Base-by-base conservation (phyloP, 2,888 invertebrate genomes). In the Eupithecia insigniata region DNA sequence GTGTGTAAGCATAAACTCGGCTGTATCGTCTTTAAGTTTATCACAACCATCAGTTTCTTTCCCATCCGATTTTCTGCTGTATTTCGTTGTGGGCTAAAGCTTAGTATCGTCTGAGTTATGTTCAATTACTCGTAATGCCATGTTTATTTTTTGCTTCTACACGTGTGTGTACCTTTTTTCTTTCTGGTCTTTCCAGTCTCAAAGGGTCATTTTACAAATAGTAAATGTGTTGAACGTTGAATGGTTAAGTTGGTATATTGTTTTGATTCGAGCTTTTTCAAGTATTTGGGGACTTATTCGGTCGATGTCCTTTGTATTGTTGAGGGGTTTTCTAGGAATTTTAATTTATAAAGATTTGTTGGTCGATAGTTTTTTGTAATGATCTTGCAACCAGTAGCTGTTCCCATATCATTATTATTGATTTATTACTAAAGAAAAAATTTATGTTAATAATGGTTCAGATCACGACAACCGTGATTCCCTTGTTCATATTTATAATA, bases 121-220 rank as follows among this genome's bases (percentile, higher is more conserved):
- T 67, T 55, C 70, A 69, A 78, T 72, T 76, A 74, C 80, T 81
- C 79, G 78, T 77, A 79, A 74, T 69, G 67, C 73, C 69, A 69
- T 80, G 80, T 83, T 85, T 84, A 83, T 85, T 85, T 85, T 85
- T 84, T 85, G 81, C 80, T 78, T 74, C 77, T 81, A 83, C 84
- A 85, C 83, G 84, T 85, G 83, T 83, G 82, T 75, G 77, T 79
- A 79, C 80, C 79, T 82, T 81, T 80, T 83, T 84, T 84, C 79
- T 80, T 84, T 83, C 80, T 84, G 77, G 81, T 80, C 81, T 75
- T 78, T 79, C 83, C 79, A 82, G 83, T 83, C 79, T 80, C 82
- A 84, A 84, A 84, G 85, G 85, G 85, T 85, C 83, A 80, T 83
- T 77, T 83, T 81, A 84, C 83, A 80, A 81, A 83, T 83, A 82